Percentiles rank a stretch among this genome's conserved stretches.
Conservation (phyloP, 2,113 vertebrate genomes). For the Callaeas wilsoni region DNA sequence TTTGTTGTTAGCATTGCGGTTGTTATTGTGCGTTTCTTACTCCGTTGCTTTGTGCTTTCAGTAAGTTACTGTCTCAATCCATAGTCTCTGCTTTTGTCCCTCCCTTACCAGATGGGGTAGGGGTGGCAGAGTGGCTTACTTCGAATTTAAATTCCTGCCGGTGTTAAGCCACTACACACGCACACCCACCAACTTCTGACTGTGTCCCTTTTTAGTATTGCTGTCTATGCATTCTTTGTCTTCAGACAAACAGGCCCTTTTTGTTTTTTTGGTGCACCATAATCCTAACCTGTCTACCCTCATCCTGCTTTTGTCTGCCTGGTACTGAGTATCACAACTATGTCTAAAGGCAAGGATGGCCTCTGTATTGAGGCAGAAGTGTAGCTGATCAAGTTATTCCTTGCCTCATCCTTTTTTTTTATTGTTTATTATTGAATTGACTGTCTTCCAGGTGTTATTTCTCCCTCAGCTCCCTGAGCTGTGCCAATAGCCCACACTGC, state of each 20-base stretch:
- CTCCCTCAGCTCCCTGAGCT: neutral
- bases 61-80: neutral
- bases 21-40: neutral
- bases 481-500: neutral
- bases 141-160: neutral
- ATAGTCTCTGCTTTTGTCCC: neutral
- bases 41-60: neutral
- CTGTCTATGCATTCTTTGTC: neutral
- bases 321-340: neutral
- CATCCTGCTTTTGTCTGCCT: neutral
- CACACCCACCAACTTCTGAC: neutral
- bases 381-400: neutral
- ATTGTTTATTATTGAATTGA: neutral
- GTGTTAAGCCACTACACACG: neutral
- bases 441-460: neutral
- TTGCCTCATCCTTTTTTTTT: neutral
- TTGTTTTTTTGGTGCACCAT: neutral
- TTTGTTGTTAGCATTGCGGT: rapidly evolving
- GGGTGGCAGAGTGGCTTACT: neutral
- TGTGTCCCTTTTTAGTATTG: neutral
- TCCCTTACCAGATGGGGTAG: neutral
- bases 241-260: neutral
- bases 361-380: neutral
- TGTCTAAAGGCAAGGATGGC: neutral
- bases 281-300: neutral